Evolutionary conservation across 2,797 vertebrate genomes (phyloP), one percentile per base, ranked within the genome.

Genomic region (Coracias cyanogaster): DNA sequence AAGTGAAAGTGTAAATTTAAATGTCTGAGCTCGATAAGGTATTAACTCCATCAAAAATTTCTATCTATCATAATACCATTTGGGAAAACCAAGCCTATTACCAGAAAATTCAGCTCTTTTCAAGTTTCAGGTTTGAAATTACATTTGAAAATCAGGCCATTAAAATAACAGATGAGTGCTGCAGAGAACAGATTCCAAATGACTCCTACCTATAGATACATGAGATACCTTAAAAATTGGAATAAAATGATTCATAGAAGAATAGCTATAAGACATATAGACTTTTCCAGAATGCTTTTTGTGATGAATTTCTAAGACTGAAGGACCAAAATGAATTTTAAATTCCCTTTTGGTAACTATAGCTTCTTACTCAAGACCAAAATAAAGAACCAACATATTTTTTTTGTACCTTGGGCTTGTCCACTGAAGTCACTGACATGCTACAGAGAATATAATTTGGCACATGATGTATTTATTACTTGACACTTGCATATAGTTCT

Each of bases 131-230:
- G 76, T 77, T 73, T 92, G 21, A 37, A 37, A 37, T 37, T 37
- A 37, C 28, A 74, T 91, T 96, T 93, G 81, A 93, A 95, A 96
- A 95, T 58, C 57, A 94, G 85, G 55, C 41, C 57, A 94, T 93
- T 89, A 94, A 95, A 93, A 84, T 94, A 93, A 88, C 39, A 90
- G 62, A 73, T 37, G 39, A 76, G 49, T 58, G 16, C 37, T 82
- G 62, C 13, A 82, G 60, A 94, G 9, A n/a, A 71, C 7, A n/a
- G 49, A 61, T 76, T 92, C 66, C 64, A 69, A 65, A 43, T 57
- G 70, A 78, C 9, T 90, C 28, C 22, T 52, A 81, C 49, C 14
- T 87, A 48, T 21, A 86, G 54, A 71, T 52, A 55, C 14, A 58
- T 5, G 8, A 14, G 21, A 66, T 86, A 82, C 49, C 26, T 73